Conservation (phyloP, 2,113 vertebrate genomes). For the Cariama cristata region DNA sequence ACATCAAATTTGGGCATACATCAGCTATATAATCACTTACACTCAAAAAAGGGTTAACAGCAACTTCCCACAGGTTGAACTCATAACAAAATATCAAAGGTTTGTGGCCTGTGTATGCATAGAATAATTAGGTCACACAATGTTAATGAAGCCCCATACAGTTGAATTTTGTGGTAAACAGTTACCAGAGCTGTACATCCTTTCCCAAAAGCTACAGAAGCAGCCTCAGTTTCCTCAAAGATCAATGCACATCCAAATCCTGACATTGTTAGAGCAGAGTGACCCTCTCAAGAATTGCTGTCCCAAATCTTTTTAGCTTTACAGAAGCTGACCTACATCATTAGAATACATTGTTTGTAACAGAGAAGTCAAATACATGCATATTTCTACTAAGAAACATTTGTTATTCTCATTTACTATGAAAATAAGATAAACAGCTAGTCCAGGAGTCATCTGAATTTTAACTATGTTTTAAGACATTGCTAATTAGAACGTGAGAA, state of each 20-base stretch:
- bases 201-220: not conserved
- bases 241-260: not conserved
- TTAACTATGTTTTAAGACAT: not conserved
- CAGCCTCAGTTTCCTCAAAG: not conserved
- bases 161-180: not conserved
- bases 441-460: not conserved
- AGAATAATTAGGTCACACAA: not conserved
- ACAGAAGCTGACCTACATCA: not conserved
- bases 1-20: not conserved
- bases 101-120: not conserved
- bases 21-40: not conserved
- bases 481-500: slow-evolving; percentile 2
- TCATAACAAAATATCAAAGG: not conserved
- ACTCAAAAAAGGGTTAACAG: not conserved
- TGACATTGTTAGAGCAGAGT: not conserved
- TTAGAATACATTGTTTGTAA: not conserved
- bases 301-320: not conserved
- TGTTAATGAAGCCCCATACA: not conserved
- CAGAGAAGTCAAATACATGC: not conserved
- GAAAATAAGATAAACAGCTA: not conserved
- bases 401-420: not conserved
- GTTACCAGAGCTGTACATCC: not conserved
- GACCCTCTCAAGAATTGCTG: not conserved
- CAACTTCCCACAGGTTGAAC: not conserved
- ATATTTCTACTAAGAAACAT: not conserved